Percentiles rank a stretch among this genome's conserved stretches.
Conservation (phyloP, 1,140 invertebrate species). For the Campoletis sonorensis region DNA sequence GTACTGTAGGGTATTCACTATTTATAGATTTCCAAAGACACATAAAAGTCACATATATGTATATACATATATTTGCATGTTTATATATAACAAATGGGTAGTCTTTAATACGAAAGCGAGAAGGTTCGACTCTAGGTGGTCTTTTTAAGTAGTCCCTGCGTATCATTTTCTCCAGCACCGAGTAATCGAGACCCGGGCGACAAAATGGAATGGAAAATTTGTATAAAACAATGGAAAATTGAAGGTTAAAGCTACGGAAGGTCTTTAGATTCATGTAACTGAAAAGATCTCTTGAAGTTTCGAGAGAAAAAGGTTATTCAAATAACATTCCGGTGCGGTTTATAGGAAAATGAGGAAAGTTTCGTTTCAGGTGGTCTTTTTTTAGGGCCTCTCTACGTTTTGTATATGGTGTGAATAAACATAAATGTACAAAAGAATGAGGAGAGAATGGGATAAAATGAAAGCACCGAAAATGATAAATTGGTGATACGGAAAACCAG, state of each 20-base stretch:
- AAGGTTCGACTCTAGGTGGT: neutral
- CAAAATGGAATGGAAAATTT: neutral
- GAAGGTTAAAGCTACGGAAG: neutral
- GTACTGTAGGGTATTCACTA: constrained; percentile 37
- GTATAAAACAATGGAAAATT: neutral
- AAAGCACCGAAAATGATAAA: too few species aligned
- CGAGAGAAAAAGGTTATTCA: neutral
- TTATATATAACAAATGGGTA: constrained; percentile 7
- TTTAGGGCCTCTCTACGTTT: too few species aligned
- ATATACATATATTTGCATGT: neutral
- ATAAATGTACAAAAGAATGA: too few species aligned
- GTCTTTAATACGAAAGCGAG: constrained; percentile 26
- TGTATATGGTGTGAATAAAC: too few species aligned
- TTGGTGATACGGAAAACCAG: neutral
- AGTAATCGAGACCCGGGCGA: neutral
- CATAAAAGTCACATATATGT: neutral
- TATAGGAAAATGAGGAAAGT: too few species aligned
- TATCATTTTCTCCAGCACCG: neutral
- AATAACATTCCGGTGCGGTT: too few species aligned
- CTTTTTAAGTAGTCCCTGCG: neutral
- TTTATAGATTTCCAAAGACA: constrained; percentile 44
- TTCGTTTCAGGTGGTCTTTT: too few species aligned
- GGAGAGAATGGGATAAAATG: too few species aligned
- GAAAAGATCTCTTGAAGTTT: neutral
- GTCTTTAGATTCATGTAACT: neutral